Conservation (phyloP, 2,797 vertebrate genomes). For the Siniperca obscura region DNA sequence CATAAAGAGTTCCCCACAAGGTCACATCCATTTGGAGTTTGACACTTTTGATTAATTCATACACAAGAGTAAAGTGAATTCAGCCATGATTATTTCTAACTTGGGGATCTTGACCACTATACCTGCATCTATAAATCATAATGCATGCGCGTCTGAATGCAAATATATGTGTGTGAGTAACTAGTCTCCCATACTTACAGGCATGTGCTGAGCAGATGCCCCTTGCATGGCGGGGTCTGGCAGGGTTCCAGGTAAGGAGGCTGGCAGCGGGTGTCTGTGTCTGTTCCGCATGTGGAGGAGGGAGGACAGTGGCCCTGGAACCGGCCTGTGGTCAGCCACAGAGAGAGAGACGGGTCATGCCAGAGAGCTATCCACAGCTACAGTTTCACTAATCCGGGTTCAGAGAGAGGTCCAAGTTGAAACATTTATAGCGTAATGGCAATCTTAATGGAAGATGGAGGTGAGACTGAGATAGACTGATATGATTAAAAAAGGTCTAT, state of each 20-base stretch:
- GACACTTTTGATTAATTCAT: slow-evolving; percentile 69
- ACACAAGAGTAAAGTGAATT: slow-evolving; percentile 64
- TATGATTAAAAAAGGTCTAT: slow-evolving; percentile 5
- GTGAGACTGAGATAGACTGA: slow-evolving; percentile 18
- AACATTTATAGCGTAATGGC: slow-evolving; percentile 52
- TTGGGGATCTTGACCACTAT: slow-evolving; percentile 49
- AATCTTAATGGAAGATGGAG: slow-evolving; percentile 28
- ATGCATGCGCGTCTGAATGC: slow-evolving; percentile 27
- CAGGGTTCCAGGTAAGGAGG: slow-evolving; percentile 97
- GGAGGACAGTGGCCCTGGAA: slow-evolving; percentile 84
- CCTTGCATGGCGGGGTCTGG: slow-evolving; percentile 89
- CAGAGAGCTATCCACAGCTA: slow-evolving; percentile 43
- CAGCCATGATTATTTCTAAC: slow-evolving; percentile 60
- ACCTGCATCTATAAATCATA: slow-evolving; percentile 63
- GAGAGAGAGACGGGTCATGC: slow-evolving; percentile 76
- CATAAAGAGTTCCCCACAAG: slow-evolving; percentile 41
- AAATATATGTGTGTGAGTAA: slow-evolving; percentile 35
- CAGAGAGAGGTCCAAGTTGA: slow-evolving; percentile 57
- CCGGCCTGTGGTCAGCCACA: slow-evolving; percentile 77
- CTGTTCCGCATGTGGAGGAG: slow-evolving; percentile 94
- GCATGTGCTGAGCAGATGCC: slow-evolving; percentile 86
- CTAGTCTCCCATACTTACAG: slow-evolving; percentile 72
- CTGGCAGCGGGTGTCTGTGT: slow-evolving; percentile 83
- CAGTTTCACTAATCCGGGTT: slow-evolving; percentile 62
- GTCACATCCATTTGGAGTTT: slow-evolving; percentile 64